phyloP scores from a whole-genome alignment of 1,140 invertebrate genomes.

The Calephelis nemesis region DNA sequence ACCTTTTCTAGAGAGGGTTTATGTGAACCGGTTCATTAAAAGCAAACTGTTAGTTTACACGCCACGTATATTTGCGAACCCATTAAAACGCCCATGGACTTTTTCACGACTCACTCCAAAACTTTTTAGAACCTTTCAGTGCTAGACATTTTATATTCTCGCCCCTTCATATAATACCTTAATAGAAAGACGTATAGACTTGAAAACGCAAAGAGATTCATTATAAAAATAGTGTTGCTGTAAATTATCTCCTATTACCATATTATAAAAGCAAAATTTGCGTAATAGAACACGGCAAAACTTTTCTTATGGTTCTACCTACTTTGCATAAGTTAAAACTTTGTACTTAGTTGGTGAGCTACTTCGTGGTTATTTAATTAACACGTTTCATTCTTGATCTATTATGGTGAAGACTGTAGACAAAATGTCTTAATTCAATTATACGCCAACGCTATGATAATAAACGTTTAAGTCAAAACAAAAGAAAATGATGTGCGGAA shows the following conservation, averaged over 20 bases:
- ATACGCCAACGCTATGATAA: too few relatives aligned
- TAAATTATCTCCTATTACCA: constrained; percentile 9
- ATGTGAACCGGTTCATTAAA: constrained; percentile 3
- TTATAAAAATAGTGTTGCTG: background rate
- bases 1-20: background rate
- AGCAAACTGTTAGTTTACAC: constrained; percentile 1
- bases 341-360: constrained; percentile 20
- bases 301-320: constrained; percentile 20
- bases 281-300: background rate
- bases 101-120: constrained; percentile 13
- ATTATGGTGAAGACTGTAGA: background rate
- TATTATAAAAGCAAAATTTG: constrained; percentile 3
- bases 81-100: constrained; percentile 15
- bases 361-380: constrained; percentile 30
- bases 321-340: constrained; percentile 29
- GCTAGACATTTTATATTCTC: constrained; percentile 14
- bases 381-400: constrained; percentile 25
- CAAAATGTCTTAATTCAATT: background rate
- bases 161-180: background rate
- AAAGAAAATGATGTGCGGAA: too few relatives aligned
- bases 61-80: constrained; percentile 3
- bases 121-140: constrained; percentile 14
- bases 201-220: constrained; percentile 4
- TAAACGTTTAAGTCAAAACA: too few relatives aligned
- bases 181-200: background rate